Conservation (phyloP, 2,113 vertebrate species). For the Marcusenius ussheri region DNA sequence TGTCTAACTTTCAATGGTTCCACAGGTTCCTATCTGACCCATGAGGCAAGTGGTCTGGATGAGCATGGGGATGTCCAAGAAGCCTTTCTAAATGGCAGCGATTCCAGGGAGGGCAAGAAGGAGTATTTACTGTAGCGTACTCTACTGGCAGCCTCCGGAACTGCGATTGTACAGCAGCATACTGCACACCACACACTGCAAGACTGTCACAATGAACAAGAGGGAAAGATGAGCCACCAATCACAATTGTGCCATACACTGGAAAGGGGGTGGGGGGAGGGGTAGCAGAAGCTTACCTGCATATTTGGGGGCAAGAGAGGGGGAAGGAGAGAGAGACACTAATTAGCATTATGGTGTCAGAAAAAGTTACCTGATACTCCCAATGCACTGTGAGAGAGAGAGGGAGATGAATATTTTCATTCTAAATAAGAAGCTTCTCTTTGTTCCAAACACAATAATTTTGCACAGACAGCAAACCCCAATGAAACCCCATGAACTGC, state of each 20-base stretch:
- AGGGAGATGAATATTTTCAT: conserved; percentile 17
- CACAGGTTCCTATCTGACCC: conserved; percentile 84
- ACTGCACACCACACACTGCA: conserved; percentile 20
- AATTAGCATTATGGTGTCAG: conserved; percentile 45
- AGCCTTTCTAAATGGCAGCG: conserved; percentile 85
- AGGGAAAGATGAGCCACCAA: conserved; percentile 37
- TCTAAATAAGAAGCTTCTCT: conserved; percentile 5
- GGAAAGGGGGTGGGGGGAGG: conserved; percentile 15
- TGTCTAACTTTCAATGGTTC: conserved; percentile 23
- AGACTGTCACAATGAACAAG: neutral
- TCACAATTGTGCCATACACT: conserved; percentile 48
- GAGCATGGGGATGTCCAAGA: conserved; percentile 88
- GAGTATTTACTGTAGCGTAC: conserved; percentile 85
- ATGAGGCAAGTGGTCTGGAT: conserved; percentile 85
- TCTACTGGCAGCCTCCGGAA: conserved; percentile 49
- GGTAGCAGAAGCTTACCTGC: neutral
- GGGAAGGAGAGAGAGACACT: conserved; percentile 30
- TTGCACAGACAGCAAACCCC: neutral
- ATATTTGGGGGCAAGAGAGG: conserved; percentile 2
- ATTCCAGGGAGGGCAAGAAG: conserved; percentile 84
- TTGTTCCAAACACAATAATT: conserved; percentile 7
- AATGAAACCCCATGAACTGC: conserved; percentile 26
- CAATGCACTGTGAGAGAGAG: conserved; percentile 16
- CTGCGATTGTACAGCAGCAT: conserved; percentile 49
- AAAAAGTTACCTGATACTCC: neutral